Conservation (phyloP, 1,140 invertebrate species). For the Nilaparvata lugens region DNA sequence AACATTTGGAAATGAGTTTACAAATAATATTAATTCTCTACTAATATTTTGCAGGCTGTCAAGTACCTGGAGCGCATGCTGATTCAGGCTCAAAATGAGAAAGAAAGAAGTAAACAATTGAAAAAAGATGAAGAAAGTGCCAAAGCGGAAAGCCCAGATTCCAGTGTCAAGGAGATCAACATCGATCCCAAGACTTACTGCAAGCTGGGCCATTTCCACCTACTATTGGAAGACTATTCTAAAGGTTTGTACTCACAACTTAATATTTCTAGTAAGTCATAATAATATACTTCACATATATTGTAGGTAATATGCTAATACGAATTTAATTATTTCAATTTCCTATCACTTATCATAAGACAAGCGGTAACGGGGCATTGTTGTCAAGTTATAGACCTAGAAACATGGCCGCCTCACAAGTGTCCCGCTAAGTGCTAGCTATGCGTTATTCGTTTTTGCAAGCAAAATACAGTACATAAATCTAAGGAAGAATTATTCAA, state of each 20-base stretch:
- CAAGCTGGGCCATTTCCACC: constrained; percentile 87
- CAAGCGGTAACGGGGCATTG: too few species aligned
- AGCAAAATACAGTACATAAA: too few species aligned
- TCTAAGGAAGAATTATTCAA: too few species aligned
- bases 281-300: too few species aligned
- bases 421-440: too few species aligned
- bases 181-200: constrained; percentile 87
- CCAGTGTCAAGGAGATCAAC: constrained; percentile 46
- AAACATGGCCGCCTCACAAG: too few species aligned
- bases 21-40: not conserved
- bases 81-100: constrained; percentile 50
- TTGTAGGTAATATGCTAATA: too few species aligned
- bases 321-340: too few species aligned
- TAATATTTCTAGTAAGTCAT: too few species aligned
- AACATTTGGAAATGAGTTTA: not conserved
- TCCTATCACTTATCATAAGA: too few species aligned
- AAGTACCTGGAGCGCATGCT: constrained; percentile 78
- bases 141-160: constrained; percentile 9
- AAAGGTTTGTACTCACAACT: constrained; percentile 55
- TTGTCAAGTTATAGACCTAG: too few species aligned
- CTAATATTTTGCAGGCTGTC: constrained; percentile 42
- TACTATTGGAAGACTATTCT: constrained; percentile 79
- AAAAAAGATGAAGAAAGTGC: constrained; percentile 24
- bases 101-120: constrained; percentile 34
- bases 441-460: too few species aligned